These are phyloP conservation scores for Leucosticte australis DNA, from an alignment of 2,113 vertebrate species.

Conservation along the genomic window DNA sequence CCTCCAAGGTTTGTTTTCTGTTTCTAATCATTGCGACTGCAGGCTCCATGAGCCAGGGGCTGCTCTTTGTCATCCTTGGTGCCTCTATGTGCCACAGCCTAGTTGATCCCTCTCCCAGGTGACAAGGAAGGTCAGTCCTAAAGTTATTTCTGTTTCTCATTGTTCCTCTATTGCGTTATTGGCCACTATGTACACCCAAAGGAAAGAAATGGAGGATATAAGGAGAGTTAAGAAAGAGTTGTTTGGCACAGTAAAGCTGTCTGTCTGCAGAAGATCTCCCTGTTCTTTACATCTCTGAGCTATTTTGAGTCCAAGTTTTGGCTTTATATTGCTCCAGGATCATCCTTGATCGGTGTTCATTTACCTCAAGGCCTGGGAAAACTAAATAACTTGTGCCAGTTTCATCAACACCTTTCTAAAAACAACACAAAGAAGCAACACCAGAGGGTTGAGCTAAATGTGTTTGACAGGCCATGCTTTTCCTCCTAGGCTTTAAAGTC, in stretches of 20 bases:
- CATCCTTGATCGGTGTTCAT: neutral
- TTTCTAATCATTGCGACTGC: neutral
- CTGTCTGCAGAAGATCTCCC: neutral
- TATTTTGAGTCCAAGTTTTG: neutral
- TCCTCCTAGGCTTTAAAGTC: constrained; percentile 1
- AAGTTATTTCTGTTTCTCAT: neutral
- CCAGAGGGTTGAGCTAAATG: neutral
- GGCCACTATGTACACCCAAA: neutral
- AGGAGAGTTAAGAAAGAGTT: neutral
- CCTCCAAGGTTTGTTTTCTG: constrained; percentile 39
- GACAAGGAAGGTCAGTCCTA: neutral
- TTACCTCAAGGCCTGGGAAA: neutral
- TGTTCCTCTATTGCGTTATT: neutral
- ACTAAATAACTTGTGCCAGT: neutral
- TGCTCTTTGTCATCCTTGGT: constrained; percentile 30
- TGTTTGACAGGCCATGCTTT: constrained; percentile 1
- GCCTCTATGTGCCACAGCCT: rapidly evolving
- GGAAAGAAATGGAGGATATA: neutral
- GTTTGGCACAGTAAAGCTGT: neutral
- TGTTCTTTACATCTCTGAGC: neutral
- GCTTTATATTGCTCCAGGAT: neutral
- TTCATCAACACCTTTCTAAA: neutral
- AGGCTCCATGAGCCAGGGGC: neutral
- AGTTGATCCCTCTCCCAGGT: neutral
- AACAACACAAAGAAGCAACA: neutral